Evolutionary conservation across 2,797 vertebrate genomes (phyloP), one percentile per base, ranked within the genome.

Genomic region (Podarcis siculus): DNA sequence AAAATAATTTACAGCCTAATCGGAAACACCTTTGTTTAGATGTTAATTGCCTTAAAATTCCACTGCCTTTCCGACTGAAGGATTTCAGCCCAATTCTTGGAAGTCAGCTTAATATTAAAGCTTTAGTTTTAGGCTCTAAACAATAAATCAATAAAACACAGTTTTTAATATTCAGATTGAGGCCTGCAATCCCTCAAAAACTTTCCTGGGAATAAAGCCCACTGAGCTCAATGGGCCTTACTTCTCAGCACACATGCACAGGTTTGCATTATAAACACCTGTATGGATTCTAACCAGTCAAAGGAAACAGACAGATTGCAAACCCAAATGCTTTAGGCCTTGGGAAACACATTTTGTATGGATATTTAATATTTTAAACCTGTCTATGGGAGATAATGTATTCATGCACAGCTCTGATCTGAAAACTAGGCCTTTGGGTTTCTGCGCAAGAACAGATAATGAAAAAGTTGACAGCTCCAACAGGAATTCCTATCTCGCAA

Each of bases 301-400:
- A 67, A 32, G 66, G 77, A 58, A 72, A 3, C 1, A 3, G 45
- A 3, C 1, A 72, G 64, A 83, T 81, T 66, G n/a, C 67, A 79
- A 73, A 82, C 49, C 8, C 15, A 88, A 49, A 85, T 85, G 32
- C 4, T 82, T 79, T 55, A 42, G 79, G 67, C 72, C n/a, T 85
- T 85, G 73, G 37, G 71, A 71, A 86, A 83, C 82, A 21, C 45
- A 49, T 35, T 55, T 15, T 23, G 88, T 69, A 49, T 23, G 13
- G 45, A 42, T 78, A 78, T 2, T 76, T 80, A 86, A 45, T 72
- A 84, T 64, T 85, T 42, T 21, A 84, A 17, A 89, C 21, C 21
- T 58, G 15, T 39, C 45, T 64, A 32, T 64, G 32, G 78, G 30
- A 85, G 25, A 32, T 55, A 73, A 77, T 89, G 78, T 21, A 49